Percentiles rank a stretch among this genome's conserved stretches.
Evolutionary conservation across 2,888 invertebrate species (phyloP).

Genomic region (Heteromyza rotundicornis): DNA sequence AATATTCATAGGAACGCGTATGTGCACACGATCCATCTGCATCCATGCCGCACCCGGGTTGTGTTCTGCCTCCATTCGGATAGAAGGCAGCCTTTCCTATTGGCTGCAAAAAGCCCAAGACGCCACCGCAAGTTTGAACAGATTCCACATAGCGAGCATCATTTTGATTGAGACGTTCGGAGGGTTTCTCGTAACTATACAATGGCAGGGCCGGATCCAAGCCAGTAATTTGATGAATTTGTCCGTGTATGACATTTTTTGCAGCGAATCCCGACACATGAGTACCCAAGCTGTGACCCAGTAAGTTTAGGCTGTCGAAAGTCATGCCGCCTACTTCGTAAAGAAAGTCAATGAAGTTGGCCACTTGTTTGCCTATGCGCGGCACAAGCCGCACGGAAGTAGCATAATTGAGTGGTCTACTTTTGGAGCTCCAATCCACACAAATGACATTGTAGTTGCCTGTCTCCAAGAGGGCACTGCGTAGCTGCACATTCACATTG

Average conservation of each 20-base stretch:
- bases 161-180: conserved; percentile 22
- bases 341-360: conserved; percentile 48
- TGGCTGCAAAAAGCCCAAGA: conserved; percentile 32
- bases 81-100: conserved; percentile 61
- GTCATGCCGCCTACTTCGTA: conserved; percentile 63
- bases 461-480: conserved; percentile 63
- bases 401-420: neutral
- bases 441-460: conserved; percentile 66
- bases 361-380: conserved; percentile 27
- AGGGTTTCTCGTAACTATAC: conserved; percentile 22
- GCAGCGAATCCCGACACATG: conserved; percentile 67
- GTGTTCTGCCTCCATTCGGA: conserved; percentile 64
- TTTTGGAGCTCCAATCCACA: conserved; percentile 65
- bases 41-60: conserved; percentile 62
- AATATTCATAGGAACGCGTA: conserved; percentile 51
- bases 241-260: conserved; percentile 64
- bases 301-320: conserved; percentile 63
- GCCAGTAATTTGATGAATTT: conserved; percentile 65
- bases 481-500: conserved; percentile 25
- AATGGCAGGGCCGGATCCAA: conserved; percentile 38
- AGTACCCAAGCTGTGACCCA: conserved; percentile 66
- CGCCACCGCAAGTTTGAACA: conserved; percentile 37
- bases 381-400: neutral
- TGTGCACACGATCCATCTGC: conserved; percentile 56
- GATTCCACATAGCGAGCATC: conserved; percentile 39